Evolutionary conservation across 2,797 vertebrate species (phyloP).

Genomic region (Channa striata): DNA sequence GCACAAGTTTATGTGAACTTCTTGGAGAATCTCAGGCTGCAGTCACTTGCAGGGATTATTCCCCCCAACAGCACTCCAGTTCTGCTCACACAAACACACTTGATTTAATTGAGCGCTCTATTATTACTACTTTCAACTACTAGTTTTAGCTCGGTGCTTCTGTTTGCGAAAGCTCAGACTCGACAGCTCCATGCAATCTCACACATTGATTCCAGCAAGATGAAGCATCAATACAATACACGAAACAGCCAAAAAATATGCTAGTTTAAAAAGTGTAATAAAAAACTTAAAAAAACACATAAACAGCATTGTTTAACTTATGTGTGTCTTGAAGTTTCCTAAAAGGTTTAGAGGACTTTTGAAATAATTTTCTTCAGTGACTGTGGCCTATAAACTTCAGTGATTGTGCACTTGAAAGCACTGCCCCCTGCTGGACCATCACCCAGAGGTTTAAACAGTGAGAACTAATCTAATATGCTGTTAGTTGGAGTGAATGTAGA

Average conservation of each 20-base stretch:
- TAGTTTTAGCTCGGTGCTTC: slow-evolving; percentile 27
- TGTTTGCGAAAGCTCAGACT: slow-evolving; percentile 31
- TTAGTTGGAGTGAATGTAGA: background rate
- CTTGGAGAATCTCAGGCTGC: slow-evolving; percentile 23
- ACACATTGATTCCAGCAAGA: slow-evolving; percentile 13
- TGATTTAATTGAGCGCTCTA: slow-evolving; percentile 24
- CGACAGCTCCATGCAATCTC: slow-evolving; percentile 37
- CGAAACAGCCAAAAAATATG: background rate
- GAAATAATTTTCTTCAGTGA: slow-evolving; percentile 16
- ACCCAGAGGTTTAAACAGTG: background rate
- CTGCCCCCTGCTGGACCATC: slow-evolving; percentile 73
- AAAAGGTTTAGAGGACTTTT: background rate
- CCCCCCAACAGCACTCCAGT: slow-evolving; percentile 5
- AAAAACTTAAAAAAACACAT: too few species aligned
- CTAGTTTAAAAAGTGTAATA: background rate
- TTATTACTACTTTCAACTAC: slow-evolving; percentile 7
- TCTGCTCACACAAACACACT: slow-evolving; percentile 9
- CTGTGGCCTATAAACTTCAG: slow-evolving; percentile 26
- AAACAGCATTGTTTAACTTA: background rate
- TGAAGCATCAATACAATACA: background rate
- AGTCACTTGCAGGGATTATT: slow-evolving; percentile 31
- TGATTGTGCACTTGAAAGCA: slow-evolving; percentile 46
- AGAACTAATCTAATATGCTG: too few species aligned
- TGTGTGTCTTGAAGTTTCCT: background rate
- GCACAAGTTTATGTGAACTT: slow-evolving; percentile 29